Evolutionary conservation across 2,888 invertebrate species (phyloP).

Genomic region (Tenthredo distinguenda): DNA sequence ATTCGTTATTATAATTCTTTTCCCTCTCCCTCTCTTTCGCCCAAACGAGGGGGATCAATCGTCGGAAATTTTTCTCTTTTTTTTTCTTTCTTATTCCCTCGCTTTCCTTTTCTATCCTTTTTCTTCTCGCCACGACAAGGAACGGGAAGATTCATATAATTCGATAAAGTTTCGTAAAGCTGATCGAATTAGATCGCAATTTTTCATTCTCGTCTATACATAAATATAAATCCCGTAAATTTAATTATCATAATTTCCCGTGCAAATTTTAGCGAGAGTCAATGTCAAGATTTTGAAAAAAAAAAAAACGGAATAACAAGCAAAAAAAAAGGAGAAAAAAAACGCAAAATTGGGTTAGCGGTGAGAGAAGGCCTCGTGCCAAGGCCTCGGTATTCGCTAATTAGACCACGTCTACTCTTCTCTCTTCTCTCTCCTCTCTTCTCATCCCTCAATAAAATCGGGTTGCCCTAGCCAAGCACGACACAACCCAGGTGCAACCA

Average conservation of each 20-base stretch:
- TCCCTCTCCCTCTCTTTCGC: not conserved
- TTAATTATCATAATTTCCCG: too few species aligned
- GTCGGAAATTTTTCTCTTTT: not conserved
- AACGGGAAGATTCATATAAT: not conserved
- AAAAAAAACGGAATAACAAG: not conserved
- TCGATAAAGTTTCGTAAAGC: not conserved
- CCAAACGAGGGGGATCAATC: not conserved
- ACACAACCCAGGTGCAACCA: slow-evolving; percentile 54
- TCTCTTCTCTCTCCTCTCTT: not conserved
- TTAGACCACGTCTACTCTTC: slow-evolving; percentile 18
- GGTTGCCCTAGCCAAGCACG: slow-evolving; percentile 13
- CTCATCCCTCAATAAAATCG: slow-evolving; percentile 32
- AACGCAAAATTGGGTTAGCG: not conserved
- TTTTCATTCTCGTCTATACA: too few species aligned
- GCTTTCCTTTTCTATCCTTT: too few species aligned
- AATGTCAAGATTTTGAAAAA: not conserved
- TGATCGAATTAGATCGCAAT: not conserved
- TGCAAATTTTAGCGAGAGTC: too few species aligned
- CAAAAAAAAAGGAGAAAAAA: not conserved
- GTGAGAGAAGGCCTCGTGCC: not conserved
- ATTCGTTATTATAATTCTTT: not conserved
- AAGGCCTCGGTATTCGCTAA: slow-evolving; percentile 27
- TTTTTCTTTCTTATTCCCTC: too few species aligned
- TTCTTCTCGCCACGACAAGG: not conserved
- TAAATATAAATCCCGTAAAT: too few species aligned